Evolutionary conservation across 1,140 invertebrate species (phyloP).

Genomic region (Venturia canescens): DNA sequence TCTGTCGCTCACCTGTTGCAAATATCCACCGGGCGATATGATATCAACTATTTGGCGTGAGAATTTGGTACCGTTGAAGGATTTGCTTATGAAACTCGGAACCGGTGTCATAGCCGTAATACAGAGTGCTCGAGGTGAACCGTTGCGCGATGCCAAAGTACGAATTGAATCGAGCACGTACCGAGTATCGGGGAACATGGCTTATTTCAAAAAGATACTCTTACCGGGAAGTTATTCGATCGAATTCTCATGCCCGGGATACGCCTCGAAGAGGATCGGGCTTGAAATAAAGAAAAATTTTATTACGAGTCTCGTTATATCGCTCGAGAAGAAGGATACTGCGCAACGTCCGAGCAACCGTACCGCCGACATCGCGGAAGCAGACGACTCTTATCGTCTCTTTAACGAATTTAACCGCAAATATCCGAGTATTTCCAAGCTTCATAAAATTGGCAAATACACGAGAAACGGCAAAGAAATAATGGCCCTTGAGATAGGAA

Average conservation of each 20-base stretch:
- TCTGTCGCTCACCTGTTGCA: slow-evolving; percentile 84
- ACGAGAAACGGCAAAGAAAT: slow-evolving; percentile 55
- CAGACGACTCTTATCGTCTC: no score
- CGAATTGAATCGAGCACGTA: slow-evolving; percentile 80
- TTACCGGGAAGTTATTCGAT: slow-evolving; percentile 81
- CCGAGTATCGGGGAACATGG: slow-evolving; percentile 81
- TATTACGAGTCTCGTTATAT: no score
- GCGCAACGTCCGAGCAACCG: no score
- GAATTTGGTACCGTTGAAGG: slow-evolving; percentile 83
- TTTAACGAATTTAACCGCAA: slow-evolving; percentile 66
- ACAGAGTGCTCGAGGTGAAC: slow-evolving; percentile 79
- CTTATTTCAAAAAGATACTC: slow-evolving; percentile 83
- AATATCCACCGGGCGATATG: slow-evolving; percentile 82
- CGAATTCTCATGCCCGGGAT: slow-evolving; percentile 79
- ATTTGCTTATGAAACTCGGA: slow-evolving; percentile 76
- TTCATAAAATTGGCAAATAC: slow-evolving; percentile 64
- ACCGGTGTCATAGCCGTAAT: slow-evolving; percentile 86
- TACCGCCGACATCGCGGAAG: no score
- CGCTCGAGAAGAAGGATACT: no score
- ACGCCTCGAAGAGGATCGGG: slow-evolving; percentile 74
- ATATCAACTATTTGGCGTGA: slow-evolving; percentile 87
- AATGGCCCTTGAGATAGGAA: slow-evolving; percentile 67
- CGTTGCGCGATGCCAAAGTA: slow-evolving; percentile 85
- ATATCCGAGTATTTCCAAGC: slow-evolving; percentile 64
- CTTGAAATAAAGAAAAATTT: slow-evolving; percentile 69